Conservation (phyloP, 1,140 invertebrate species). For the Anoplolepis gracilipes region DNA sequence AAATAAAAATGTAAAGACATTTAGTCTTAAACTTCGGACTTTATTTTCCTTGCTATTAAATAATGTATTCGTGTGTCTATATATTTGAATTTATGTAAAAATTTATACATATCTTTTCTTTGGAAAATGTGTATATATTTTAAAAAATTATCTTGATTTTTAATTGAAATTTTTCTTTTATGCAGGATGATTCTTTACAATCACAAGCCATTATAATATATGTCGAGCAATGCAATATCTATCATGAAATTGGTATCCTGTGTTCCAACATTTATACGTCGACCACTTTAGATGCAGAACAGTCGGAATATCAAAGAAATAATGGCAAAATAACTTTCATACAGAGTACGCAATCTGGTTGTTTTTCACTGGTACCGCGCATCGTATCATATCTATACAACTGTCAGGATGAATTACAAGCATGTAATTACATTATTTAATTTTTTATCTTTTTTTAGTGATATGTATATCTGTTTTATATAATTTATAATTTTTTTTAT, state of each 20-base stretch:
- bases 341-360: constrained; percentile 63
- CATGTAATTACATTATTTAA: constrained; percentile 62
- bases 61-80: constrained; percentile 1
- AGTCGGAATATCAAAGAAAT: constrained; percentile 55
- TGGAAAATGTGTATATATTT: neutral
- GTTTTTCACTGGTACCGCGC: constrained; percentile 72
- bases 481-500: neutral
- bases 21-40: constrained; percentile 3
- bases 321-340: constrained; percentile 62
- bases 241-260: constrained; percentile 80
- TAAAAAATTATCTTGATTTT: neutral
- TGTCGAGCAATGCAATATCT: constrained; percentile 78
- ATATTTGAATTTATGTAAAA: neutral
- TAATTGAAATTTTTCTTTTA: constrained; percentile 4
- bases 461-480: constrained; percentile 33
- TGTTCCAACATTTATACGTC: constrained; percentile 78
- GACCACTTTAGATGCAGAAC: constrained; percentile 74
- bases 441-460: neutral
- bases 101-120: neutral
- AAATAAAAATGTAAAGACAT: neutral
- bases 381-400: constrained; percentile 79
- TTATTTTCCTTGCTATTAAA: constrained; percentile 16
- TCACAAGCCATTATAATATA: constrained; percentile 77
- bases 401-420: constrained; percentile 76
- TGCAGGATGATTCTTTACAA: constrained; percentile 78